These are phyloP conservation scores for Brachionus plicatilis DNA, from an alignment of 1,140 invertebrate genomes.

Conservation along the genomic window DNA sequence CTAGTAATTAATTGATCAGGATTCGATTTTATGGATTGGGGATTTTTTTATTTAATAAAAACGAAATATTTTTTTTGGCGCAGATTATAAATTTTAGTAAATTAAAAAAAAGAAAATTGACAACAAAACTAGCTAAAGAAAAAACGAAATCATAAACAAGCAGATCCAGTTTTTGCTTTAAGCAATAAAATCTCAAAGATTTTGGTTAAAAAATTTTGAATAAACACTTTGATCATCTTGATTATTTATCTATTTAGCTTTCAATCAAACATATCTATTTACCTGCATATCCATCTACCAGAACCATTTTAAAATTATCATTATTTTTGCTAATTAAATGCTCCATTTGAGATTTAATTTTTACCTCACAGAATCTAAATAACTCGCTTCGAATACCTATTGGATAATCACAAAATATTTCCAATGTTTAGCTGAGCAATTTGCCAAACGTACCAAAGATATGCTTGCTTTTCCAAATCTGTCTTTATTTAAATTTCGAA, in stretches of 20 bases:
- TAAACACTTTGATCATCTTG: not conserved
- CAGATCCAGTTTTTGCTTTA: not conserved
- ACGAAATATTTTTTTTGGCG: slow-evolving; percentile 14
- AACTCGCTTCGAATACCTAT: not conserved
- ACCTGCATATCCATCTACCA: not conserved
- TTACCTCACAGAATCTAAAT: not conserved
- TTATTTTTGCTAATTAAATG: slow-evolving; percentile 31
- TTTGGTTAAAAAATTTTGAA: not conserved
- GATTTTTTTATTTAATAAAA: not conserved
- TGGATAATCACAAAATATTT: slow-evolving; percentile 19
- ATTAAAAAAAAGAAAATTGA: not conserved
- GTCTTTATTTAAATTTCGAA: not conserved
- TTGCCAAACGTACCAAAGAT: not conserved
- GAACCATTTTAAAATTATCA: slow-evolving; percentile 29
- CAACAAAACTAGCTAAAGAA: not conserved
- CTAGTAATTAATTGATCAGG: not conserved
- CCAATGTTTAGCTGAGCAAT: not conserved
- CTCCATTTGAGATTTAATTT: not conserved
- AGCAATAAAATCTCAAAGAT: not conserved
- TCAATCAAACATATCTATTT: not conserved
- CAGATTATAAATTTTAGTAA: slow-evolving; percentile 1
- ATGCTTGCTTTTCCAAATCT: slow-evolving; percentile 20
- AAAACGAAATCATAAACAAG: not conserved
- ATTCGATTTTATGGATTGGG: not conserved
- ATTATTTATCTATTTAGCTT: slow-evolving; percentile 16